Evolutionary conservation across 2,888 invertebrate genomes (phyloP), one percentile per base, ranked within the genome.

Genomic region (Rhyacophila evoluta): DNA sequence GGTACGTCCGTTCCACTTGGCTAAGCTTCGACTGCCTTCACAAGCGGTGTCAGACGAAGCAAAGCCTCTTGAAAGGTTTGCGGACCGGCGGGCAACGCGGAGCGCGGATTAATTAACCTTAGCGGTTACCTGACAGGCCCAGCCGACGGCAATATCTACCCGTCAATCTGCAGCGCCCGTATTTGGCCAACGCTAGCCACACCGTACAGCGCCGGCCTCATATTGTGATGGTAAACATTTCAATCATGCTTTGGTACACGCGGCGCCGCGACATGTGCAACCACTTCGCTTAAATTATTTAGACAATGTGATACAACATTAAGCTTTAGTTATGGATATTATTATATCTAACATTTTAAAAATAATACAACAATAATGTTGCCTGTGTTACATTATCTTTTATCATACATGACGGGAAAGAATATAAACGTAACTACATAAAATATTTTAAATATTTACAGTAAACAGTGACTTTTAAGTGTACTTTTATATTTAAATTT

Each of bases 61-160:
- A 55, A 55, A 55, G 15, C 55, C 55, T 55, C 55, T 55, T 19
- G 55, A 55, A 55, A 55, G 55, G 55, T 55, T 55, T n/a, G 55
- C 55, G 19, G 55, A 55, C 55, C 55, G 55, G 10, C 55, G 25
- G 55, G 10, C 55, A 10, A 19, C 55, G 55, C 55, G 10, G 10
- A 55, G 55, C 10, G 5, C 10, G 55, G 55, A 55, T 55, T 55
- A 55, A 55, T 55, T 55, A 55, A 55, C 55, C 55, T 55, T 55
- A 55, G 55, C 55, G 55, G 55, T 25, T 55, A 55, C 55, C 55
- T 55, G 55, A 55, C 55, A 55, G 25, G 55, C 55, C 55, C 55
- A 19, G 55, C 55, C 19, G 55, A 55, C 55, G 55, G 55, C 55
- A 55, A 55, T 55, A 55, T 55, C 55, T 55, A 19, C 55, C 55